Evolutionary conservation across 2,797 vertebrate genomes (phyloP), one percentile per base, ranked within the genome.

Genomic region (Threskiornis aethiopicus): DNA sequence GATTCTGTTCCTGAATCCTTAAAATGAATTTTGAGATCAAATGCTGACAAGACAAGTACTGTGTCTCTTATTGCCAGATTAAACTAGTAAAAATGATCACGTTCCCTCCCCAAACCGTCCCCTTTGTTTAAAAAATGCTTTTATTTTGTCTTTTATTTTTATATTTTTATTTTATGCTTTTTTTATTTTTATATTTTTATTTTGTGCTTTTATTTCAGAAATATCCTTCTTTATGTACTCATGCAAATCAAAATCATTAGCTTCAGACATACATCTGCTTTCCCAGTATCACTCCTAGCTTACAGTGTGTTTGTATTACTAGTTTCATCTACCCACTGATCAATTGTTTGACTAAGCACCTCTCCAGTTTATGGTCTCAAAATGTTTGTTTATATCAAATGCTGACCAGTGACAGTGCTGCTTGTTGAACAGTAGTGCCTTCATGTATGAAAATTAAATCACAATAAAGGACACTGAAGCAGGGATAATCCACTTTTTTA

Each of bases 401-500:
- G 25, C 65, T 78, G 92, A 69, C 86, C 91, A 90, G 73, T 61
- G 83, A 49, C 58, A 90, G 42, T 8, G 51, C 29, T 4, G 2
- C 55, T 90, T 93, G 52, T 65, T 82, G 70, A 94, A 92, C 59
- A 83, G 55, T 39, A 46, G 55, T 31, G 41, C 69, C 91, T 69
- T 54, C 82, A 88, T 49, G 67, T 75, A 87, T 1, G 0, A 77
- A 94, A 95, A 96, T 18, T 83, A 77, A 96, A 92, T 80, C 71
- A 93, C 75, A 94, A 89, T 78, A 92, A 91, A 65, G 52, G 59
- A 96, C 2, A 1, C 55, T 92, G 84, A 90, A 93, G 70, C 66
- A 83, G 67, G 55, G 84, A 89, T 92, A 96, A 96, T 90, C 86
- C 69, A 93, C 78, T 73, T 93, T 89, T 90, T 82, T 80, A 87